phyloP scores from a whole-genome alignment of 2,888 invertebrate species.

The Polyploca ridens region DNA sequence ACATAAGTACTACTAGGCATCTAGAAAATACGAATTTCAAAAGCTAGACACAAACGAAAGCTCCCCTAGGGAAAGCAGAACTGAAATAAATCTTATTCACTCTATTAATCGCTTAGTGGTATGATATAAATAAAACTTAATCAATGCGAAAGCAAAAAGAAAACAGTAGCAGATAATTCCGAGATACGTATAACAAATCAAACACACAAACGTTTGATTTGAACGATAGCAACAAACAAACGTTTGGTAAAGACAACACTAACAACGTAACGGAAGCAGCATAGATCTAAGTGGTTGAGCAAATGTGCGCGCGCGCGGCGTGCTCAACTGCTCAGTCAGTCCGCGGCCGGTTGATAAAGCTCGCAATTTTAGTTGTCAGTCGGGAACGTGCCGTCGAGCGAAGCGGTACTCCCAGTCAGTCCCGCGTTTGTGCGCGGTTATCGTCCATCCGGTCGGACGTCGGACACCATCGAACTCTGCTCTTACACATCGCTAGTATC shows the following conservation, averaged over 20 bases:
- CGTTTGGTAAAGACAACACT: constrained; percentile 64
- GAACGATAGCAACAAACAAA: constrained; percentile 61
- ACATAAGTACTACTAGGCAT: too few relatives aligned
- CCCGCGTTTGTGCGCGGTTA: constrained; percentile 42
- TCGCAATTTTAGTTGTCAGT: constrained; percentile 74
- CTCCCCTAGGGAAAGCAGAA: not conserved
- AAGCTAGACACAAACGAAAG: not conserved
- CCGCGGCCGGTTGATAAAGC: constrained; percentile 65
- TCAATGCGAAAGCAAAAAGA: not conserved
- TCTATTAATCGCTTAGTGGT: too few relatives aligned
- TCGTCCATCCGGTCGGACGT: constrained; percentile 51
- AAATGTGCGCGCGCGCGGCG: constrained; percentile 69
- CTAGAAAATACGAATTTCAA: not conserved
- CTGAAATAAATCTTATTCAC: too few relatives aligned
- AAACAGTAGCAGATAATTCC: not conserved
- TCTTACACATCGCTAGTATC: constrained; percentile 43
- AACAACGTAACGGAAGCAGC: constrained; percentile 76
- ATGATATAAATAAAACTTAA: too few relatives aligned
- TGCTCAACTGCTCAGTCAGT: too few relatives aligned
- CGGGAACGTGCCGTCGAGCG: constrained; percentile 67
- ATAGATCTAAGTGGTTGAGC: constrained; percentile 71
- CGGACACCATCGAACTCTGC: constrained; percentile 40
- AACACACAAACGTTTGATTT: constrained; percentile 31
- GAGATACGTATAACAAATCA: constrained; percentile 24
- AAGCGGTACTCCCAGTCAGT: constrained; percentile 56